Base-by-base conservation (phyloP, 2,888 invertebrate species). In the Drosophila silvestris region DNA sequence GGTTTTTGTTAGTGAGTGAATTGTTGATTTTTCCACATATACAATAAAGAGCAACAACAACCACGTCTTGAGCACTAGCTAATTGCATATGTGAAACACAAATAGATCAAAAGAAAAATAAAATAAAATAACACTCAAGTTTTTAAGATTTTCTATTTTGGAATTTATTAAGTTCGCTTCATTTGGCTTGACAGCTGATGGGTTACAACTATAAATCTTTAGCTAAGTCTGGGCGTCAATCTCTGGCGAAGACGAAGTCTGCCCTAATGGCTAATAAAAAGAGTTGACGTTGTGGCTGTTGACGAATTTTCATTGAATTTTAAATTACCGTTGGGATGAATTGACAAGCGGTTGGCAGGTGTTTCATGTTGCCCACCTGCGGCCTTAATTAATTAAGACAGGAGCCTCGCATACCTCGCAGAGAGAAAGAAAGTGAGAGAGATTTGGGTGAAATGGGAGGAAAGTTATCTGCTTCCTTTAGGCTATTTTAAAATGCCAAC, bases 261-360 rank as follows among this genome's bases (percentile, higher is more conserved):
- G 52, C 39, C 61, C 51, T 60, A 72, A 67, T 53, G 50, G 52
- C 67, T 58, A 53, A 74, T 71, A 57, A 77, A 64, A 51, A 67
- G 37, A 57, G 77, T 47, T 66, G 41, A 67, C 57, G 61, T 60
- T 61, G 67, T 53, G 44, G 16, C 22, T 66, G 66, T 39, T 73
- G 70, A 64, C 63, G 62, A 74, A 54, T 74, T 64, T 70, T 47
- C 68, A 66, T 65, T 70, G 81, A 85, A 85, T 87, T 85, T 87
- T 71, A 81, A 81, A 87, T 79, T 79, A 83, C 67, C 68, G 52
- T 58, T 68, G 68, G 72, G 66, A 74, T 69, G 74, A 85, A 88
- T 76, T 88, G 89, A 85, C 89, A 88, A 70, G 80, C 63, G 68
- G 61, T 65, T 85, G 85, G 57, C 85, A 88, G 85, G 74, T 77